Conservation (phyloP, 1,140 invertebrate genomes). For the Hesperophylax magnus region DNA sequence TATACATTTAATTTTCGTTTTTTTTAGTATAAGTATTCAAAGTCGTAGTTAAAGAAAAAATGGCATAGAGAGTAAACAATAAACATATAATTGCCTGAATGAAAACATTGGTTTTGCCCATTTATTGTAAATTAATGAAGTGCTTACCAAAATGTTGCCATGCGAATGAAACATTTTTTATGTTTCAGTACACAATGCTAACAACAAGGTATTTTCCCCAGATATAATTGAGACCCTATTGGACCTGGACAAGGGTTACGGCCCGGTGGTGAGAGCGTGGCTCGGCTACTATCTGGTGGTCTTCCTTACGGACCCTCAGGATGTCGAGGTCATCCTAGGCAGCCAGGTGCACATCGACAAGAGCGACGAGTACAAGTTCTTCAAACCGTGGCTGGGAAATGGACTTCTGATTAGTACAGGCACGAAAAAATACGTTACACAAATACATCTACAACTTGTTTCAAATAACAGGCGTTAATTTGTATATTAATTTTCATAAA, state of each 20-base stretch:
- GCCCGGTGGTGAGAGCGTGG: conserved; percentile 74
- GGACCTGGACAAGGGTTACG: conserved; percentile 69
- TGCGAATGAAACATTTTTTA: too few relatives aligned
- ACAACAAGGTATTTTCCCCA: conserved; percentile 55
- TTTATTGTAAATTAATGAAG: too few relatives aligned
- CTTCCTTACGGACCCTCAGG: conserved; percentile 76
- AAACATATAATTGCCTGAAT: too few relatives aligned
- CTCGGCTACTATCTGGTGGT: conserved; percentile 77
- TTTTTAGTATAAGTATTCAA: too few relatives aligned
- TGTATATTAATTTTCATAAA: background rate
- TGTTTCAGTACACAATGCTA: background rate
- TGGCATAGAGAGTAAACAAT: too few relatives aligned
- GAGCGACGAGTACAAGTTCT: conserved; percentile 82
- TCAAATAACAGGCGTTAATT: background rate
- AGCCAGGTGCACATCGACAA: conserved; percentile 88
- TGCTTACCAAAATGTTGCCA: too few relatives aligned
- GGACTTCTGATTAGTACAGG: conserved; percentile 86
- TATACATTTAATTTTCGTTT: too few relatives aligned
- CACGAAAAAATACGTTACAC: conserved; percentile 50
- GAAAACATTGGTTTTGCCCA: too few relatives aligned
- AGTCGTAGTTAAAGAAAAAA: too few relatives aligned
- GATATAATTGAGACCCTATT: conserved; percentile 67
- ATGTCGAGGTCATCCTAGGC: conserved; percentile 80
- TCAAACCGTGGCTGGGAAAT: conserved; percentile 89
- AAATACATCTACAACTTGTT: background rate